A percentile compares a stretch with the other conserved stretches of the same genome.
Evolutionary conservation across 2,888 invertebrate genomes (phyloP).

Genomic region (Julus scanicus): DNA sequence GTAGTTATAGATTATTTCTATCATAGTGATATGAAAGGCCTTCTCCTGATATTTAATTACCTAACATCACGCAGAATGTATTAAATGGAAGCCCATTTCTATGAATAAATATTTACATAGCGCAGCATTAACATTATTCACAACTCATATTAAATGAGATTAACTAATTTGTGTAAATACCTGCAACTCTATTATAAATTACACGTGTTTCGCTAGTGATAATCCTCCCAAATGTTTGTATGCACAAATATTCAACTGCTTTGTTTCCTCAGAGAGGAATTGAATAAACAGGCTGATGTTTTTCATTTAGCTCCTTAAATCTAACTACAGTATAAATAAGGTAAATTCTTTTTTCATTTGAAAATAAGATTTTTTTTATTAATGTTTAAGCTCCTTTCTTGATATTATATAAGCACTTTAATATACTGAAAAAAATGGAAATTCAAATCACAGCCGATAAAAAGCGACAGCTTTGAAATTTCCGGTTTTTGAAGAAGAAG

Average conservation of each 20-base stretch:
- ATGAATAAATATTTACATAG: neutral
- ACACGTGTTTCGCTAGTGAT: neutral
- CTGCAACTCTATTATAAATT: neutral
- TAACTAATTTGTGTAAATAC: constrained; percentile 12
- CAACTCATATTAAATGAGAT: neutral
- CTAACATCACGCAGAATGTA: neutral
- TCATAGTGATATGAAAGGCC: neutral
- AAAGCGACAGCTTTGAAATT: constrained; percentile 23
- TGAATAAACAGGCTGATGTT: neutral
- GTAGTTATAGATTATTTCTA: neutral
- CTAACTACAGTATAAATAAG: neutral
- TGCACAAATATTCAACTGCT: neutral
- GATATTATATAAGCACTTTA: neutral
- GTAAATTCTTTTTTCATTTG: neutral
- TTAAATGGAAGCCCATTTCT: neutral
- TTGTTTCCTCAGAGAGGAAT: neutral
- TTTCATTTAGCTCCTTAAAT: neutral
- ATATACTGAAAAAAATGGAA: neutral
- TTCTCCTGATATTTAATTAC: neutral
- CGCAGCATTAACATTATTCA: neutral
- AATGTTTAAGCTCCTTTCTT: neutral
- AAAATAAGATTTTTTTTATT: neutral
- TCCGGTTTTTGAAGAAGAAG: neutral
- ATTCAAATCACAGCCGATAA: constrained; percentile 29
- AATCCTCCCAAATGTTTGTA: neutral